These are phyloP conservation scores for Fragum fragum DNA, from an alignment of 2,888 invertebrate species.

Conservation along the genomic window DNA sequence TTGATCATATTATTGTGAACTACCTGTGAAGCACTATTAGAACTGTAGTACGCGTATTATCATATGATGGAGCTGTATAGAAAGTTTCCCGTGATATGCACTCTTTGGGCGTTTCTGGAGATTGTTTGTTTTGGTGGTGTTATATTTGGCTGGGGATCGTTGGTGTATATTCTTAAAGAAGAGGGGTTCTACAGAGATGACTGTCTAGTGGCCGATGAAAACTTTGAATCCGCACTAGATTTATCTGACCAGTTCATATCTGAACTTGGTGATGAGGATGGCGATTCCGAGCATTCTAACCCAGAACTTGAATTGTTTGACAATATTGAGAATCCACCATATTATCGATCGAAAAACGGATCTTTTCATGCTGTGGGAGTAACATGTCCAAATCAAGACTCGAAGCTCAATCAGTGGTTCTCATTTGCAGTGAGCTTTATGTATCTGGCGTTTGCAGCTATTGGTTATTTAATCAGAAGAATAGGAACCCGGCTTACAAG, in stretches of 20 bases:
- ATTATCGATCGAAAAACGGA: not conserved
- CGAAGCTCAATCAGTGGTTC: slow-evolving; percentile 62
- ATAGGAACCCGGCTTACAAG: slow-evolving; percentile 54
- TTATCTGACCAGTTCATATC: not conserved
- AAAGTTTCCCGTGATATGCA: slow-evolving; percentile 55
- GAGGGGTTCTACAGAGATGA: slow-evolving; percentile 72
- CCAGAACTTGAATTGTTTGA: not conserved
- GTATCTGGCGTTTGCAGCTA: slow-evolving; percentile 59
- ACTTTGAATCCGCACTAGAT: not conserved
- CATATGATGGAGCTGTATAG: slow-evolving; percentile 50
- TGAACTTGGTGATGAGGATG: not conserved
- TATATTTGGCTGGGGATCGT: slow-evolving; percentile 77
- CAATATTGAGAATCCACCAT: not conserved
- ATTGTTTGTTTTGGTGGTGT: slow-evolving; percentile 74
- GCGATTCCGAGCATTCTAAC: not conserved
- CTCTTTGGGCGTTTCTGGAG: slow-evolving; percentile 75
- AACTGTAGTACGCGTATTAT: slow-evolving; percentile 6
- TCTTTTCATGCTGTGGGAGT: not conserved
- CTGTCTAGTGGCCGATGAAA: slow-evolving; percentile 40
- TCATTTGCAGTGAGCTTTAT: slow-evolving; percentile 63
- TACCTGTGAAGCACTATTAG: not conserved
- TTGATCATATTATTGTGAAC: not conserved
- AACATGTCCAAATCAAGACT: slow-evolving; percentile 54
- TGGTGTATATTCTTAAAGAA: slow-evolving; percentile 75
- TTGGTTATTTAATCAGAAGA: slow-evolving; percentile 54